phyloP scores from a whole-genome alignment of 1,140 invertebrate species.

The Apis dorsata region DNA sequence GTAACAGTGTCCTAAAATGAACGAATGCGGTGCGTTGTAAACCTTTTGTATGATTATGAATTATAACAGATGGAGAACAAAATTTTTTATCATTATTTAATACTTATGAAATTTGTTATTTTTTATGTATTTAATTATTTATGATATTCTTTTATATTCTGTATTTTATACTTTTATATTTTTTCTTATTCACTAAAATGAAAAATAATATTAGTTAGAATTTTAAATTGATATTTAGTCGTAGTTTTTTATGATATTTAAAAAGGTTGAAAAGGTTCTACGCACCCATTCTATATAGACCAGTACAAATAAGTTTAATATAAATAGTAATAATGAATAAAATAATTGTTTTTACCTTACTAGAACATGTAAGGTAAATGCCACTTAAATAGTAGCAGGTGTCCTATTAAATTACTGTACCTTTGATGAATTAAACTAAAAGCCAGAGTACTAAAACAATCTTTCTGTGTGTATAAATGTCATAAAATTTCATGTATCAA shows the following conservation, averaged over 20 bases:
- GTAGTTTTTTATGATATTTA: conserved; percentile 9
- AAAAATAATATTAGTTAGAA: conserved; percentile 11
- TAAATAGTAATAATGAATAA: conserved; percentile 59
- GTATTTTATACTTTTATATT: conserved; percentile 23
- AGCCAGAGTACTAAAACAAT: conserved; percentile 50
- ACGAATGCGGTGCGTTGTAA: conserved; percentile 60
- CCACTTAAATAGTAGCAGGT: conserved; percentile 64
- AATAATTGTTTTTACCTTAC: conserved; percentile 60
- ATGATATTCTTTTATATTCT: conserved; percentile 3
- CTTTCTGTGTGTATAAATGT: conserved; percentile 61
- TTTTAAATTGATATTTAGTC: neutral
- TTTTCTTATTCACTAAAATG: conserved; percentile 5
- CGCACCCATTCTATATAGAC: conserved; percentile 66
- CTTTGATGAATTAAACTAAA: conserved; percentile 60
- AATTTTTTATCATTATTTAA: conserved; percentile 30
- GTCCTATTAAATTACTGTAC: conserved; percentile 66
- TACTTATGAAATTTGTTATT: conserved; percentile 42
- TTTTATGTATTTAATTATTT: neutral
- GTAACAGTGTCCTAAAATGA: conserved; percentile 60
- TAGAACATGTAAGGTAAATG: conserved; percentile 47
- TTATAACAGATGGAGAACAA: conserved; percentile 13
- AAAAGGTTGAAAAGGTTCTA: conserved; percentile 32
- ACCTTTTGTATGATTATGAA: conserved; percentile 42
- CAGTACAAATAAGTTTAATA: conserved; percentile 69
- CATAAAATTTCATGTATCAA: conserved; percentile 56